Base-by-base conservation (phyloP, 2,888 invertebrate species). In the Eilema caniola region DNA sequence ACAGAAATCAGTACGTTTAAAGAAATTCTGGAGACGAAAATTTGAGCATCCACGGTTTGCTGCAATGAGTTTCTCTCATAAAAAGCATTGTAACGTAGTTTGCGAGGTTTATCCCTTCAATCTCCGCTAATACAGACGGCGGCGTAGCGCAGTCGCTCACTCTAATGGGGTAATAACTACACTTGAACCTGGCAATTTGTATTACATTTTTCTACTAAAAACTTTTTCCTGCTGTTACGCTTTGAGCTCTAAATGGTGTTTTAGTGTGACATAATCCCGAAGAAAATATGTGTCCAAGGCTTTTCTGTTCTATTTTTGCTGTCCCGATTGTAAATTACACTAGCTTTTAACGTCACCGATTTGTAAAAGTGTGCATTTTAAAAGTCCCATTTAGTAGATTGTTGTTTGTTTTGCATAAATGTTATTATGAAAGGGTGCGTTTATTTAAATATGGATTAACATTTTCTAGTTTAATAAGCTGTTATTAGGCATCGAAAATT, bases 81-180 rank as follows among this genome's bases (percentile, higher is more conserved):
- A 77, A 81, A 77, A 77, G 77, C 82, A 82, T 77, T 83, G 82
- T 85, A 80, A 84, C 78, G 85, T 80, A 86, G 82, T 86, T 77
- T 47, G 76, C 73, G 81, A 85, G 86, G 90, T 90, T 90, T 89
- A 90, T 89, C 83, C 83, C 85, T 86, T 88, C 90, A 90, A 90
- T 90, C 86, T 89, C 83, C 86, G 83, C 86, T 85, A 83, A 85
- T 87, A 84, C 80, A 80, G 80, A 73, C 76, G 79, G 67, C 82
- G 83, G 67, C 82, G 83, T 83, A 80, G 81, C 82, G 83, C 86
- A 85, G 82, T 89, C 88, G 84, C 87, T 92, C 89, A 86, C 88
- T 82, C 79, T 92, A 92, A 92, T 92, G 87, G 89, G 86, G 90
- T 89, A 90, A 92, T 91, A 90, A 92, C 90, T 92, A 92, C 88